Base-by-base conservation (phyloP, 2,113 vertebrate genomes). In the Thryonomys swinderianus region DNA sequence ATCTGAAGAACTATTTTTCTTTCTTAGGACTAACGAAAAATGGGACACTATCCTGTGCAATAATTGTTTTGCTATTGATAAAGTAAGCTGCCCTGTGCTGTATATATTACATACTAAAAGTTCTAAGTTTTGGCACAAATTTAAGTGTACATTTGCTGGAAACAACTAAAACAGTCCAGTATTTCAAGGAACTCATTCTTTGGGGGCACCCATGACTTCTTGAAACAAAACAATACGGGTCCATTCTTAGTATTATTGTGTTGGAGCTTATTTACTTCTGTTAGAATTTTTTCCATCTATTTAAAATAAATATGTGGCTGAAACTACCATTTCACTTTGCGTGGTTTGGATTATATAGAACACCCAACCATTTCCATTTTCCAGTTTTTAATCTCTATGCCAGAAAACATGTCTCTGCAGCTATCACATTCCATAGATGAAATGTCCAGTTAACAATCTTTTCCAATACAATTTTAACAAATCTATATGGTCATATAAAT, bases 301-400 rank as follows among this genome's bases (percentile, higher is more conserved):
- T 93, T 84, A 92, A 91, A 96, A 84, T 12, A 88, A 91, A 10
- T 62, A 90, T 74, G 32, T 95, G 40, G 61, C 7, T 95, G 17
- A 59, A 89, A 45, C 5, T 42, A 69, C 42, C 82, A 66, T 82
- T 83, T 37, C 25, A 55, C 7, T 76, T 61, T 40, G 45, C 3
- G 25, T 67, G 14, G 30, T 69, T 80, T 86, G 76, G 21, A 82
- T 32, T 95, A 90, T 85, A 87, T 7, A 88, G 59, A 64, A 73
- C 40, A 91, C 51, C 51, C 48, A 69, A 94, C 71, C 21, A 62
- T 80, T 90, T 64, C 23, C 16, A 76, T 48, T 79, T 95, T 79
- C 82, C 62, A 53, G 48, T 79, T 93, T 85, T 82, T 87, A 62
- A 62, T 89, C 45, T 91, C 11, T 42, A 88, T 25, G 83, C 45